Evolutionary conservation across 1,140 invertebrate species (phyloP), one percentile per base, ranked within the genome.

Genomic region (Linepithema humile): DNA sequence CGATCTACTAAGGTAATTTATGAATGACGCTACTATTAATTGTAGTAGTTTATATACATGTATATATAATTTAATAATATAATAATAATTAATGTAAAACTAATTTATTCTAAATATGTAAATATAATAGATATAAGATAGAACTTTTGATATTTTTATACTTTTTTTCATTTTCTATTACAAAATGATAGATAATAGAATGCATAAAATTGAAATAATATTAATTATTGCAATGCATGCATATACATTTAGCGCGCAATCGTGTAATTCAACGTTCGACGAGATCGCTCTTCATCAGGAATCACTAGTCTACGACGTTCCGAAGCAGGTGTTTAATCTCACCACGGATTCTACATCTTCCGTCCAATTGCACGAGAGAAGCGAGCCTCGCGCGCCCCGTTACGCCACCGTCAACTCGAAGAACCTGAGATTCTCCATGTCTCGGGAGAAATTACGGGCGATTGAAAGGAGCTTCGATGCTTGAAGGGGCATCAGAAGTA

Each of bases 351-450:
- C 38, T n/a, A n/a, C 35, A 15, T 89, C 86, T 0, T 77, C 75
- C 55, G 10, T 80, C 35, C 59, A 59, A 60, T 17, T 6, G n/a
- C 23, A 69, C 0, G 45, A 23, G 20, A 17, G 23, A 15, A 32
- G 3, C 29, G n/a, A 45, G 7, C 4, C 29, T 32, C 7, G 57
- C 17, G 40, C 60, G 59, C 32, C 35, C 0, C 82, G 82, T 17
- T 91, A 87, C 53, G 84, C 82, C 0, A 89, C 83, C 1, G 35
- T 90, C 0, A 89, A 87, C 5, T 84, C 90, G 0, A 70, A 82
- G 6, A 85, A 86, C 43, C 73, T 32, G 1, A 82, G 53, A 55
- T 48, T 40, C 17, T 69, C n/a, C 12, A 40, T 69, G 12, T 69
- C 64, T 7, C 64, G 9, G 3, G 23, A 69, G 23, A 69, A 55